Evolutionary conservation across 2,888 invertebrate species (phyloP), one percentile per base, ranked within the genome.

Genomic region (Macrophya annulata): DNA sequence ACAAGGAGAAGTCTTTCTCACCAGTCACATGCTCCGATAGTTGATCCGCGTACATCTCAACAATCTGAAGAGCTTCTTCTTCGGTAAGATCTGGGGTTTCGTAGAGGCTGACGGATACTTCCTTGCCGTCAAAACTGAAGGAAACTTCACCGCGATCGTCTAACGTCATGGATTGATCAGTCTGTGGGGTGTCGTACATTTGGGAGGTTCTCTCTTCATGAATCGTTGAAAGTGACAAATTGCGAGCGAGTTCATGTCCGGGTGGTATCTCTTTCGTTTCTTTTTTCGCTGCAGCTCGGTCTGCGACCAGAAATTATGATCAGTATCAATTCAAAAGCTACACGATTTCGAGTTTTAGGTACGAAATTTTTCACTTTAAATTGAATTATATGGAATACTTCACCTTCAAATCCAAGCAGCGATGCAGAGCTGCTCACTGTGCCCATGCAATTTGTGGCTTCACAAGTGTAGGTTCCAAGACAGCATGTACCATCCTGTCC

Each of bases 41-140:
- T 93, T 98, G 98, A 92, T 98, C 98, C 0, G 98, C 98, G 91
- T 98, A 98, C 98, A 98, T 98, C 95, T 98, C 98, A 0, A 98
- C 97, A 89, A 98, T 98, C 94, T 98, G 97, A 51, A 98, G 94
- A 0, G 98, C 98, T 94, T 98, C 98, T 93, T 98, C 98, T 93
- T 98, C 98, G 0, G 98, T 98, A 81, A 98, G 94, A 94, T 98
- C 98, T 0, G 98, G 98, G 0, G 98, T 98, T 94, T 98, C 98
- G 90, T 98, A 98, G 3, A 98, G 94, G 4, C 98, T 98, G 0
- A 98, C 97, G 0, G 98, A 98, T 0, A 98, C 97, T 94, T 98
- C 98, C 94, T 97, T 98, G 3, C 98, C 98, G 90, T 98, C 98
- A 88, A 98, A 98, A 2, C 98, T 98, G 91, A 98, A 98, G 0